phyloP scores from a whole-genome alignment of 2,797 vertebrate genomes.

The Myotis daubentonii region DNA sequence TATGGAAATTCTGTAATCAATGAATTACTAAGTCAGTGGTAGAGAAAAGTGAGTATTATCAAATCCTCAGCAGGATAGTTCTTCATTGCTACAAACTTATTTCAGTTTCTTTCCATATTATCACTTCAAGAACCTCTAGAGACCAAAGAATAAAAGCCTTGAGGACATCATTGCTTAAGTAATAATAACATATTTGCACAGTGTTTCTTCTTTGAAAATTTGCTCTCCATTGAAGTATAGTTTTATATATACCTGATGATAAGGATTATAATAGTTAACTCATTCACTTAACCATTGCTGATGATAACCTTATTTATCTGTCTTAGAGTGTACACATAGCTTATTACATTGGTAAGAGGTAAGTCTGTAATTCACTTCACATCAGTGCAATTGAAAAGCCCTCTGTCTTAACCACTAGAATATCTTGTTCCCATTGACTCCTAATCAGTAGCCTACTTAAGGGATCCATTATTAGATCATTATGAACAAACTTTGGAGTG shows the following conservation, averaged over 20 bases:
- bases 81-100: not conserved
- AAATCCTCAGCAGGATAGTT: not conserved
- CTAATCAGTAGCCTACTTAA: not conserved
- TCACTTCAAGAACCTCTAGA: not conserved
- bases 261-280: not conserved
- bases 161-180: not conserved
- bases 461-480: not conserved
- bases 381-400: not conserved
- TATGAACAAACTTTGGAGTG: not conserved
- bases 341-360: not conserved
- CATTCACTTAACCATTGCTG: not conserved
- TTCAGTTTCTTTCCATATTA: not conserved
- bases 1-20: constrained; percentile 1
- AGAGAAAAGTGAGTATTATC: not conserved
- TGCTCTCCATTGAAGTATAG: not conserved
- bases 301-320: not conserved
- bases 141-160: not conserved
- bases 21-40: not conserved
- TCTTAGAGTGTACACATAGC: not conserved
- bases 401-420: not conserved
- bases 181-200: not conserved
- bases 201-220: constrained; percentile 24
- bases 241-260: not conserved
- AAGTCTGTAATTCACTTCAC: not conserved
- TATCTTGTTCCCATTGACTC: not conserved